Percentiles rank a stretch among this genome's conserved stretches.
phyloP scores from a whole-genome alignment of 2,888 invertebrate species.

The Tridacna gigas region DNA sequence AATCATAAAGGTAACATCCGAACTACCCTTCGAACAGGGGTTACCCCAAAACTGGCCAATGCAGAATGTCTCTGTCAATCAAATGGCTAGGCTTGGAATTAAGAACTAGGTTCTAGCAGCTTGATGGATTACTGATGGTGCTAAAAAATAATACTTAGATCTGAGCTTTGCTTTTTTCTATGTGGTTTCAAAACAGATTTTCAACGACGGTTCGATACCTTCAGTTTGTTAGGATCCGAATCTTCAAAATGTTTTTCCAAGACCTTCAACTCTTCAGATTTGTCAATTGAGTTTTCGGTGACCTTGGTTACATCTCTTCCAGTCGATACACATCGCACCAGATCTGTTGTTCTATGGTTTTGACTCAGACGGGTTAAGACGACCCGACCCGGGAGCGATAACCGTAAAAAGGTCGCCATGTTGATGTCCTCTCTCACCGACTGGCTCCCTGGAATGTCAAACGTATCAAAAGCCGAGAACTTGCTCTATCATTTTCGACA shows the following conservation, averaged over 20 bases:
- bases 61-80: no score
- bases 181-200: no score
- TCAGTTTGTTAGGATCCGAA: constrained; percentile 67
- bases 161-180: no score
- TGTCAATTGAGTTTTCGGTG: constrained; percentile 48
- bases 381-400: constrained; percentile 66
- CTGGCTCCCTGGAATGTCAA: neutral
- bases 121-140: no score
- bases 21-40: no score
- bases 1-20: no score
- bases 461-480: neutral
- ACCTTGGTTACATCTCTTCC: constrained; percentile 66
- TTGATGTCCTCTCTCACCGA: constrained; percentile 39
- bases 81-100: no score
- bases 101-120: no score
- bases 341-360: neutral
- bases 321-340: constrained; percentile 63
- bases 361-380: constrained; percentile 35
- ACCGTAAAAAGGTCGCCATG: constrained; percentile 77
- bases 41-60: no score
- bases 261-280: constrained; percentile 70
- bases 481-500: neutral
- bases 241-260: constrained; percentile 76
- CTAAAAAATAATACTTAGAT: no score
- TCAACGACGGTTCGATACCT: constrained; percentile 46